Evolutionary conservation across 2,888 invertebrate species (phyloP).

Genomic region (Drosophila meridiana): DNA sequence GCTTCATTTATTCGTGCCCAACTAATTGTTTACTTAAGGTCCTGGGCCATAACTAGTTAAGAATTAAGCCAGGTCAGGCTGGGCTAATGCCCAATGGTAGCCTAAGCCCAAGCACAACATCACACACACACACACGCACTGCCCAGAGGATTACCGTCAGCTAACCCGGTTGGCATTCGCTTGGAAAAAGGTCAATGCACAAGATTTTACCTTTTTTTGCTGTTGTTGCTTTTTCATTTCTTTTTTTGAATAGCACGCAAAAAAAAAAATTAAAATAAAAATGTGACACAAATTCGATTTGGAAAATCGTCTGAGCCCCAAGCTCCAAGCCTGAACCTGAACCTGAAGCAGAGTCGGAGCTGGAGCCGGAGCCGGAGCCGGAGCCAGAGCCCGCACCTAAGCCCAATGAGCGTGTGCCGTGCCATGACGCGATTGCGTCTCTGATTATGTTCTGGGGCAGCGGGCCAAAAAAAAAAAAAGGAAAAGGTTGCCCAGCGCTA

Average conservation of each 20-base stretch:
- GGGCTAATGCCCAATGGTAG: slow-evolving; percentile 12
- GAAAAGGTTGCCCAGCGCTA: slow-evolving; percentile 43
- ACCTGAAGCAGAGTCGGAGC: not conserved
- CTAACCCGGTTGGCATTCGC: slow-evolving; percentile 58
- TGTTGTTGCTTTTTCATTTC: slow-evolving; percentile 7
- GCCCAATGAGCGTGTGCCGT: slow-evolving; percentile 44
- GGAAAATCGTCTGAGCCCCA: slow-evolving; percentile 39
- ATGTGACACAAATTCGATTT: slow-evolving; percentile 65
- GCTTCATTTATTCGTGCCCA: slow-evolving; percentile 34
- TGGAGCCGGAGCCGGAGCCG: not conserved
- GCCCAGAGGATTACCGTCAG: slow-evolving; percentile 32
- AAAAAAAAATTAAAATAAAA: slow-evolving; percentile 29
- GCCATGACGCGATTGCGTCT: slow-evolving; percentile 49
- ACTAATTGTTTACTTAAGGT: slow-evolving; percentile 43
- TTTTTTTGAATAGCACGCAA: slow-evolving; percentile 26
- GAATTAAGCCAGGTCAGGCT: slow-evolving; percentile 46
- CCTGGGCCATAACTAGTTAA: slow-evolving; percentile 46
- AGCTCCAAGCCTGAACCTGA: slow-evolving; percentile 15
- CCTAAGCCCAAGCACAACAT: slow-evolving; percentile 2
- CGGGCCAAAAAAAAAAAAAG: slow-evolving; percentile 48
- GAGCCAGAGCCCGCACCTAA: slow-evolving; percentile 16
- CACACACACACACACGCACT: not conserved
- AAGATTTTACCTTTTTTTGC: slow-evolving; percentile 47
- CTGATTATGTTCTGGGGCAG: slow-evolving; percentile 56
- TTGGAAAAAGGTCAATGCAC: slow-evolving; percentile 73